Evolutionary conservation across 92 coral and sea anemone genomes (phyloP).

Genomic region (Porites divaricata): DNA sequence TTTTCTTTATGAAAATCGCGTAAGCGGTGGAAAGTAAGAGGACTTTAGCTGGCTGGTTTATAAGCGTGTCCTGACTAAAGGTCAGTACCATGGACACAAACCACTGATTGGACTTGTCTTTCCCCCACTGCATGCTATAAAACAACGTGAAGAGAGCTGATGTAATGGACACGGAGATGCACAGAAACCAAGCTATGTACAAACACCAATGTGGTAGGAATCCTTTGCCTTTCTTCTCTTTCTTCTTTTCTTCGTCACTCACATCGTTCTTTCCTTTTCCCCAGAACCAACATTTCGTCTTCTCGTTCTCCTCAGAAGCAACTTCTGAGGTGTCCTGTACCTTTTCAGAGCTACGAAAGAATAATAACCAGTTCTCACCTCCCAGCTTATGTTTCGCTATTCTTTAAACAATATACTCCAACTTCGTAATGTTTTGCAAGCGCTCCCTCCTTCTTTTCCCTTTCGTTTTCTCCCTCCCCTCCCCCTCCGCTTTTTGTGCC

Average conservation of each 20-base stretch:
- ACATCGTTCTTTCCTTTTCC: neutral
- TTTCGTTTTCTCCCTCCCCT: too few species aligned
- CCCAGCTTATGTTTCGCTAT: neutral
- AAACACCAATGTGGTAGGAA: slow-evolving; percentile 67
- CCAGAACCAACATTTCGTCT: neutral
- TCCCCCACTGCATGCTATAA: slow-evolving; percentile 88
- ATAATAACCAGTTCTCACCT: neutral
- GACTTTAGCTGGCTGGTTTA: slow-evolving; percentile 75
- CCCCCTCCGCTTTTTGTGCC: too few species aligned
- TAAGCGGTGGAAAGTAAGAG: slow-evolving; percentile 55
- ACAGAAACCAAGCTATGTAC: slow-evolving; percentile 66
- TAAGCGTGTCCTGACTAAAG: slow-evolving; percentile 67
- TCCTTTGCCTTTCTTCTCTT: slow-evolving; percentile 16
- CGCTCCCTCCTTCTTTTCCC: too few species aligned
- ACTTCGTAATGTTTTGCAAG: too few species aligned
- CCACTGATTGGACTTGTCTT: slow-evolving; percentile 75
- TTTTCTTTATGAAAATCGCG: slow-evolving; percentile 67
- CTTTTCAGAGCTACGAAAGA: neutral
- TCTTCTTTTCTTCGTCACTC: neutral
- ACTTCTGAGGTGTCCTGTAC: neutral
- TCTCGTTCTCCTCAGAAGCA: neutral
- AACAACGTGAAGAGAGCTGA: slow-evolving; percentile 71
- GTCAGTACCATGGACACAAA: slow-evolving; percentile 57
- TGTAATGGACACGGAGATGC: slow-evolving; percentile 51
- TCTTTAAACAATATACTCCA: too few species aligned